phyloP scores from a whole-genome alignment of 2,888 invertebrate genomes.

The Caenorhabditis virilis region DNA sequence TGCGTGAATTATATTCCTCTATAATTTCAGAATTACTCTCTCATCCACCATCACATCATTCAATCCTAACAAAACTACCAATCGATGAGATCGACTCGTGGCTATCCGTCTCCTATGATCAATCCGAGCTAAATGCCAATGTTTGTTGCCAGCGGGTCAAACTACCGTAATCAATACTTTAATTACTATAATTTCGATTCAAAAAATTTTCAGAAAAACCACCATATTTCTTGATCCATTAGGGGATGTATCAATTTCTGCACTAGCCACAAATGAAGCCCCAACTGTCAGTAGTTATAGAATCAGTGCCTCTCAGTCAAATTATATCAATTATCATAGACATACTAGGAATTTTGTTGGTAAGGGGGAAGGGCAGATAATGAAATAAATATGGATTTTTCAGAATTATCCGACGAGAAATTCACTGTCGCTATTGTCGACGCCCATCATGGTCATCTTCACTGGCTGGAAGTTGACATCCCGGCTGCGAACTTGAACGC shows the following conservation, averaged over 20 bases:
- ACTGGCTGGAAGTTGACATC: slow-evolving; percentile 62
- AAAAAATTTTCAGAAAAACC: slow-evolving; percentile 38
- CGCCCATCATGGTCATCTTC: slow-evolving; percentile 49
- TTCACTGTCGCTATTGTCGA: slow-evolving; percentile 61
- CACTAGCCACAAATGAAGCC: slow-evolving; percentile 44
- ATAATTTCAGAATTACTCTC: slow-evolving; percentile 7
- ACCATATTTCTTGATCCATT: slow-evolving; percentile 59
- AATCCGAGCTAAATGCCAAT: slow-evolving; percentile 35
- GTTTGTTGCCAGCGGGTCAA: slow-evolving; percentile 59
- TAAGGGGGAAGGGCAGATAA: slow-evolving; percentile 9
- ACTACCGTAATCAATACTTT: slow-evolving; percentile 30
- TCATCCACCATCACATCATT: slow-evolving; percentile 25
- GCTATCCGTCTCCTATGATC: slow-evolving; percentile 53
- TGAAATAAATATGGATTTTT: too few species aligned
- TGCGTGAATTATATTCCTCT: too few species aligned
- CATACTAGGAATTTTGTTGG: slow-evolving; percentile 61
- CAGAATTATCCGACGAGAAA: slow-evolving; percentile 59
- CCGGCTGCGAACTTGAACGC: slow-evolving; percentile 53
- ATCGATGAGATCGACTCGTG: slow-evolving; percentile 58
- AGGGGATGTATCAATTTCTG: slow-evolving; percentile 54
- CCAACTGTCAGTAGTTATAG: slow-evolving; percentile 57
- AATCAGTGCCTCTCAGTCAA: slow-evolving; percentile 29
- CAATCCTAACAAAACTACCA: slow-evolving; percentile 34
- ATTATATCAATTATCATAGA: slow-evolving; percentile 59
- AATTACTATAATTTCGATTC: not conserved